Percentiles rank a stretch among this genome's conserved stretches.
Evolutionary conservation across 2,888 invertebrate species (phyloP).

Genomic region (Polydrusus pterygomalis): DNA sequence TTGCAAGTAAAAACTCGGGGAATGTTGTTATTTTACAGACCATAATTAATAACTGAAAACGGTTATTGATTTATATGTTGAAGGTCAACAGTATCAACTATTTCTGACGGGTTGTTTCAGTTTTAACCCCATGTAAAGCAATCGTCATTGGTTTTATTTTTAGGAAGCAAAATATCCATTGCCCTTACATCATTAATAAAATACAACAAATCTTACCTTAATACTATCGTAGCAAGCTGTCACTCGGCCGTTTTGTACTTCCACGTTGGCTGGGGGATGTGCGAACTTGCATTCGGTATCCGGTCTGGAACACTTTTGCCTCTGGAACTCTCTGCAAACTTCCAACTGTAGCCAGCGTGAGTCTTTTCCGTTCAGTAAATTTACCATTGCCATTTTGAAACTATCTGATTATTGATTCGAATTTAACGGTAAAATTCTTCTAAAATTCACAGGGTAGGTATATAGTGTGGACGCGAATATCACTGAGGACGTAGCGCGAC

Average conservation of each 20-base stretch:
- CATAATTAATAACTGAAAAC: too few relatives aligned
- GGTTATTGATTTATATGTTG: too few relatives aligned
- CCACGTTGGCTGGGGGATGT: constrained; percentile 99
- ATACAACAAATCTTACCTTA: constrained; percentile 83
- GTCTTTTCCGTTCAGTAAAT: constrained; percentile 98
- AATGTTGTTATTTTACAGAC: too few relatives aligned
- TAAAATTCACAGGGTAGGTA: constrained; percentile 46
- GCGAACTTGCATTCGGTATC: constrained; percentile 99
- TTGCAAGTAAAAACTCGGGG: too few relatives aligned
- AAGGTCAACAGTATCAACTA: too few relatives aligned
- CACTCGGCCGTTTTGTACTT: constrained; percentile 99
- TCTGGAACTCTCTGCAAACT: constrained; percentile 99
- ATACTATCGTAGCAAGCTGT: constrained; percentile 99
- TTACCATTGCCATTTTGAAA: constrained; percentile 88
- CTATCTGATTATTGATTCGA: constrained; percentile 29
- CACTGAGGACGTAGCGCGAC: constrained; percentile 59
- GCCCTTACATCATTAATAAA: too few relatives aligned
- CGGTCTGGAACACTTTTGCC: constrained; percentile 99
- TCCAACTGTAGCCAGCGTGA: constrained; percentile 99
- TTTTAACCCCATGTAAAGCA: too few relatives aligned
- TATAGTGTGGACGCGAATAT: constrained; percentile 43
- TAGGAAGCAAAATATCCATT: too few relatives aligned
- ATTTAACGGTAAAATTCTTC: constrained; percentile 39
- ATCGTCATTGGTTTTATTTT: too few relatives aligned
- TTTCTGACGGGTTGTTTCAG: too few relatives aligned